Conservation (phyloP, 2,113 vertebrate genomes). For the Capreolus pygargus region DNA sequence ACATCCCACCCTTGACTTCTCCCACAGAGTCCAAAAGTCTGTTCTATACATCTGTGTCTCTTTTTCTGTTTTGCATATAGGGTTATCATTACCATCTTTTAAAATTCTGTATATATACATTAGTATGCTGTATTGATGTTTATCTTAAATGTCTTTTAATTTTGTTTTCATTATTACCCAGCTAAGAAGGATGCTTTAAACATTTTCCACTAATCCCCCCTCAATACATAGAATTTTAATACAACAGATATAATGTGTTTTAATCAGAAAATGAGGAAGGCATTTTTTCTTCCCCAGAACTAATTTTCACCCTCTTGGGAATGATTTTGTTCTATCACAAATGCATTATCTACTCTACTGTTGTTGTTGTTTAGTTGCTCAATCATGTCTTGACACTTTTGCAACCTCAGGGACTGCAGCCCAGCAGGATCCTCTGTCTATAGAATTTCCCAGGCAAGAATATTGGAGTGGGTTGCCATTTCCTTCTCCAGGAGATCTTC, state of each 20-base stretch:
- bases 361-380: background rate
- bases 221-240: background rate
- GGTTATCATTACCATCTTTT: too few species aligned
- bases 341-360: background rate
- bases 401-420: background rate
- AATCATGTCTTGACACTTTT: background rate
- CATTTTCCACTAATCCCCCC: background rate
- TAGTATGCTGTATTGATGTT: too few species aligned
- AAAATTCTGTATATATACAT: too few species aligned
- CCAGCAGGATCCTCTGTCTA: background rate
- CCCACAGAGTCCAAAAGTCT: too few species aligned
- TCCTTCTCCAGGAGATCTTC: background rate
- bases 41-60: too few species aligned
- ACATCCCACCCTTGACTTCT: too few species aligned
- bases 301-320: background rate
- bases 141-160: background rate
- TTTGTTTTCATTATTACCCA: background rate
- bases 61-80: too few species aligned
- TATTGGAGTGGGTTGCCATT: background rate
- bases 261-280: background rate
- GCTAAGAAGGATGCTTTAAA: background rate
- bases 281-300: background rate
- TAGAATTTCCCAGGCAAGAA: background rate
- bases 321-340: background rate
- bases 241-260: background rate